phyloP scores from a whole-genome alignment of 2,113 vertebrate genomes.

The Scalopus aquaticus region DNA sequence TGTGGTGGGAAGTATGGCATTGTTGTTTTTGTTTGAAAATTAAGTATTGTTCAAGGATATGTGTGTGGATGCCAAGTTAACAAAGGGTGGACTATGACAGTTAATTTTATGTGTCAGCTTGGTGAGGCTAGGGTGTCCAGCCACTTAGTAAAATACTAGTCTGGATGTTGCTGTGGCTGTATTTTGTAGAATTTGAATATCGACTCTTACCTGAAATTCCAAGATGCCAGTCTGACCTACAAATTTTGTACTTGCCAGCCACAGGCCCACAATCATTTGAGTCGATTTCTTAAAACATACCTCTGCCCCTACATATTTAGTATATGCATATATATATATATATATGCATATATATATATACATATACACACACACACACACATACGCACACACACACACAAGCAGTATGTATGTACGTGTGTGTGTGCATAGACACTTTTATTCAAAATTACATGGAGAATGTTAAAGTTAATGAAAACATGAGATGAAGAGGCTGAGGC shows the following conservation, averaged over 20 bases:
- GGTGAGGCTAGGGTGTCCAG: not conserved
- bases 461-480: not conserved
- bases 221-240: not conserved
- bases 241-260: not conserved
- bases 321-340: no score
- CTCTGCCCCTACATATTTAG: no score
- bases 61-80: not conserved
- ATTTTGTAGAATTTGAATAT: not conserved
- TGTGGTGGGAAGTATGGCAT: not conserved
- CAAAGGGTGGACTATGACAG: not conserved
- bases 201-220: not conserved
- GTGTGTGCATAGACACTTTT: no score
- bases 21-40: not conserved
- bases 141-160: not conserved
- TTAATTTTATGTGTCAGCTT: not conserved
- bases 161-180: not conserved
- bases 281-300: not conserved
- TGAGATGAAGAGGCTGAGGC: not conserved
- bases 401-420: no score
- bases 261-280: not conserved
- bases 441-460: not conserved
- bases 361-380: no score
- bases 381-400: no score
- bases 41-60: not conserved
- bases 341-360: no score